These are phyloP conservation scores for Diphyllodes magnificus DNA, from an alignment of 2,113 vertebrate species.

Conservation along the genomic window DNA sequence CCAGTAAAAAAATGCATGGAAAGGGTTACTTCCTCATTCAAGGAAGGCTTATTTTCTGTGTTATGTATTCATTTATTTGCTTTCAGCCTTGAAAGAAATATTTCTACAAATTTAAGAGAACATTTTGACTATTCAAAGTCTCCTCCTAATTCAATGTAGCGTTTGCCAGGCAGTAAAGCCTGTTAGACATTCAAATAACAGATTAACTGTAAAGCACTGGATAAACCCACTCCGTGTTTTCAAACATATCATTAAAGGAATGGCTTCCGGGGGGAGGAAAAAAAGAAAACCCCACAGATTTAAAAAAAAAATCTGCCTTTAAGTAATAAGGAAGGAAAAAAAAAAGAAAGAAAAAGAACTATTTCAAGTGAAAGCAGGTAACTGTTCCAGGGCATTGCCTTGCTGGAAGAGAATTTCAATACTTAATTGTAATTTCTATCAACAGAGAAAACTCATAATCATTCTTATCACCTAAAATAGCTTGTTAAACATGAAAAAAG, in stretches of 20 bases:
- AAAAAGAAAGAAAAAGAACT: background rate
- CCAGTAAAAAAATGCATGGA: background rate
- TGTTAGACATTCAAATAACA: background rate
- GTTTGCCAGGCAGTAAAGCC: background rate
- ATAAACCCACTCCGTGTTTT: background rate
- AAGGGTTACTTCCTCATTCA: background rate
- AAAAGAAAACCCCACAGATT: background rate
- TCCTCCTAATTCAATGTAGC: background rate
- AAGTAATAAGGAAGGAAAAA: background rate
- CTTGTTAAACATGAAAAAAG: conserved; percentile 24
- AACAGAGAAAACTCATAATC: conserved; percentile 20
- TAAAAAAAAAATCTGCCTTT: background rate
- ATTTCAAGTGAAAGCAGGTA: background rate
- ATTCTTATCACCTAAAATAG: conserved; percentile 39
- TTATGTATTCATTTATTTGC: background rate
- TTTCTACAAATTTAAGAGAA: background rate
- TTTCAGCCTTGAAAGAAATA: background rate
- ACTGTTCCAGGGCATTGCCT: background rate
- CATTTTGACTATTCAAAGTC: background rate
- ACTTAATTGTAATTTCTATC: conserved; percentile 24
- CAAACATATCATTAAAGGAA: background rate
- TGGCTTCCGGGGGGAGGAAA: background rate
- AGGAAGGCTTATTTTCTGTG: background rate
- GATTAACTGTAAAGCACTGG: background rate
- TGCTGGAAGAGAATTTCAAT: conserved; percentile 1